Evolutionary conservation across 2,113 vertebrate species (phyloP).

Genomic region (Platichthys stellatus): DNA sequence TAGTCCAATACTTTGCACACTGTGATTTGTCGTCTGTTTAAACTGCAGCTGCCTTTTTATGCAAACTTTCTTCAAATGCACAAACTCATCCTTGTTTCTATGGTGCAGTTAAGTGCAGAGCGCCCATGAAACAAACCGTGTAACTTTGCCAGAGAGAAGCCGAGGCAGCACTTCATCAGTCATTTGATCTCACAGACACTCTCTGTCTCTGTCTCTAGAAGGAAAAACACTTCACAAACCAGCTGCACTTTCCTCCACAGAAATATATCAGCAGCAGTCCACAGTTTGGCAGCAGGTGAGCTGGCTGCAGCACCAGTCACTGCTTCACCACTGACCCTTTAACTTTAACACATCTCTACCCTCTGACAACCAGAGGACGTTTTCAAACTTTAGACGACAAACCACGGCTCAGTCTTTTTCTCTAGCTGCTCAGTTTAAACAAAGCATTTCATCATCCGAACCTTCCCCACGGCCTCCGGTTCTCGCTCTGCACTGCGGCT

Average conservation of each 20-base stretch:
- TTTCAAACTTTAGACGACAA: background rate
- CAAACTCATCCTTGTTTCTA: background rate
- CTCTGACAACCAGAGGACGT: background rate
- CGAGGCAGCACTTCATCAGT: conserved; percentile 10
- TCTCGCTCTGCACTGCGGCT: too few species aligned
- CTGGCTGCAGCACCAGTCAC: background rate
- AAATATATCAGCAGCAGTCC: background rate
- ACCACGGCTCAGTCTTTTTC: background rate
- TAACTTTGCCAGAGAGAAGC: background rate
- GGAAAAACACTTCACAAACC: background rate
- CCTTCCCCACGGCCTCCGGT: too few species aligned
- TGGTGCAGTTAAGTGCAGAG: background rate
- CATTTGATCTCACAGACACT: background rate
- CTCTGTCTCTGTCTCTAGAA: too few species aligned
- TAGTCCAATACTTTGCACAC: background rate
- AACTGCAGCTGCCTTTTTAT: too few species aligned
- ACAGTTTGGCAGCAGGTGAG: background rate
- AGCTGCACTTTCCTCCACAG: background rate
- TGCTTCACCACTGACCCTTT: background rate
- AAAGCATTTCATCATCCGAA: too few species aligned
- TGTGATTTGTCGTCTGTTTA: background rate
- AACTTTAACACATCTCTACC: background rate
- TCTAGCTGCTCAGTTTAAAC: too few species aligned
- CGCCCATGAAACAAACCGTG: background rate
- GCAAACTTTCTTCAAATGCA: background rate